phyloP scores from a whole-genome alignment of 2,797 vertebrate genomes.

The Amblyopsis hoosieri region DNA sequence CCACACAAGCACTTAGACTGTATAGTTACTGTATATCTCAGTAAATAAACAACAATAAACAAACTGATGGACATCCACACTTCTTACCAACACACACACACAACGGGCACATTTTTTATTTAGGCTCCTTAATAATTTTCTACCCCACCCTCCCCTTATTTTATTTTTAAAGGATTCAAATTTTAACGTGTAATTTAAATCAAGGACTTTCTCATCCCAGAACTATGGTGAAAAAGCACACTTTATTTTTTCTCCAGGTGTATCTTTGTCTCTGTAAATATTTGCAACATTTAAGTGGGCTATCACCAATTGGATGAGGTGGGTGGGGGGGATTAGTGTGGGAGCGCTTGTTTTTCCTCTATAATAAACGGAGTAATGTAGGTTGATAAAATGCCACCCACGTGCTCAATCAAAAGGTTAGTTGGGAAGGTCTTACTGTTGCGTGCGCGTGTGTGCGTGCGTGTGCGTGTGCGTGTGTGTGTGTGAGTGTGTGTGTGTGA shows the following conservation, averaged over 20 bases:
- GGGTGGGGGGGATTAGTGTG: background rate
- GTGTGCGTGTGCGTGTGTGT: background rate
- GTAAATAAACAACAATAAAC: constrained; percentile 4
- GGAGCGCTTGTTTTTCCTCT: constrained; percentile 16
- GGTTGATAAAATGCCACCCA: constrained; percentile 11
- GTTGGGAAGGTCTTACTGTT: background rate
- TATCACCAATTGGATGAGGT: constrained; percentile 33
- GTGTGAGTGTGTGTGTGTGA: no score
- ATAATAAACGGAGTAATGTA: background rate
- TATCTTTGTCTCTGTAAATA: constrained; percentile 74
- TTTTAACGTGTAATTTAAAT: constrained; percentile 81
- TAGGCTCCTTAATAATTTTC: constrained; percentile 49
- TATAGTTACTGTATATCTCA: constrained; percentile 24
- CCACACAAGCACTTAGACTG: constrained; percentile 25
- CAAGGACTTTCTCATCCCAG: constrained; percentile 65
- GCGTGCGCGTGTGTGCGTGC: background rate
- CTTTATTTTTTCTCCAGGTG: constrained; percentile 65
- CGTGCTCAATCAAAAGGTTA: background rate
- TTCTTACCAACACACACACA: constrained; percentile 12
- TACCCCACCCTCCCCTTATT: constrained; percentile 15
- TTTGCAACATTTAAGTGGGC: constrained; percentile 49
- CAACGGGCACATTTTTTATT: constrained; percentile 55
- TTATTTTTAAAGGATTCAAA: constrained; percentile 54
- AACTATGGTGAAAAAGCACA: constrained; percentile 73
- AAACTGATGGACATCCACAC: constrained; percentile 7